Base-by-base conservation (phyloP, 23 tunicate species). In the Corella eumyota region DNA sequence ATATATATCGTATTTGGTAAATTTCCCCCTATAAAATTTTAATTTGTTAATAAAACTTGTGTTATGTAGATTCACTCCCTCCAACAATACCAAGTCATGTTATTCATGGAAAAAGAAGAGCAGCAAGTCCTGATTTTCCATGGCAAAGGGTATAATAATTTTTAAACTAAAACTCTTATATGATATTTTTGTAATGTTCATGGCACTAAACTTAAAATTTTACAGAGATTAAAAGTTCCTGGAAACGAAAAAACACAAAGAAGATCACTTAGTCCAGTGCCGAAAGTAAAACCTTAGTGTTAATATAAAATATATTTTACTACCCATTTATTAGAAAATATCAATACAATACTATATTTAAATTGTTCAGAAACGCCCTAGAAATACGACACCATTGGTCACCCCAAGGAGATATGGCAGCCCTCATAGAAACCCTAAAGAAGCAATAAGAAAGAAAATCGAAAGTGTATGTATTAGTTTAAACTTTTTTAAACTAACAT, bases 41-140 rank as follows among this genome's bases (percentile, higher is more conserved):
- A n/a, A n/a, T n/a, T n/a, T n/a, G n/a, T n/a, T n/a, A n/a, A n/a
- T n/a, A n/a, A n/a, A n/a, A n/a, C n/a, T n/a, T n/a, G n/a, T n/a
- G n/a, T n/a, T n/a, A n/a, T n/a, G n/a, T n/a, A n/a, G n/a, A n/a
- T n/a, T n/a, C n/a, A n/a, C n/a, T n/a, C n/a, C 54, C 71, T 11
- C 56, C 70, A 3, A 56, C 71, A 1, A 66, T 82, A 38, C 92
- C 79, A 26, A 50, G 58, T 47, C 80, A 65, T 40, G 34, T 80
- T 30, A 25, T 73, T 25, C 53, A 54, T 44, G 71, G 73, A 36
- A 75, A 75, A 32, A 33, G 73, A 48, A 40, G 93, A 34, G 93
- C 60, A 2, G 83, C 93, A 35, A 73, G 81, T 62, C 93, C 93
- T 5, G 93, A 83, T 69, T 83, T 74, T 35, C 90, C 90, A 2